Base-by-base conservation (phyloP, 2,888 invertebrate genomes). In the Drosophila fungiperda region DNA sequence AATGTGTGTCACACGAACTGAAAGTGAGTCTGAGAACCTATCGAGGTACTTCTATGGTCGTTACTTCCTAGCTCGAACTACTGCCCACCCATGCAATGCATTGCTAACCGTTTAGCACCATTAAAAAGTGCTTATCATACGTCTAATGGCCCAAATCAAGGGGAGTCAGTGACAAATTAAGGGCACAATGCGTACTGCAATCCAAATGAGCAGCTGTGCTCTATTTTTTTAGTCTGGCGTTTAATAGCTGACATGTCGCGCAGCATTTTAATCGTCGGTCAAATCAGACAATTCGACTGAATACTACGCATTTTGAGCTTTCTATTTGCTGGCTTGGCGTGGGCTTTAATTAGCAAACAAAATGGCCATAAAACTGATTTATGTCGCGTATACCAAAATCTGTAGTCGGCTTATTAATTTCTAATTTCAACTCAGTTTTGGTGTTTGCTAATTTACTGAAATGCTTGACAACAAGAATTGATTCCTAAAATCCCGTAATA, bases 1-100 rank as follows among this genome's bases (percentile, higher is more conserved):
- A 36, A 77, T 75, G 81, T 89, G 70, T 84, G 83, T 87, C 83
- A 89, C 78, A 80, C 72, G 73, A 70, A 74, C 77, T 78, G 90
- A 85, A 85, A 85, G 90, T 85, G 85, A 85, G 88, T 89, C 80
- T 89, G 79, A 83, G 81, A 80, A 72, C 65, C 55, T 29, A 60
- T 36, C 32, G 29, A 63, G 23, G 61, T 42, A 36, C 12, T 45
- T 38, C 32, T n/a, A 54, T 48, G 48, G 5, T 26, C n/a, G 20
- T 40, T 35, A 58, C 55, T 84, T 68, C 65, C 74, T 67, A 77
- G 48, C 52, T 32, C 2, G 8, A 26, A 26, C 48, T 38, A 26
- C 20, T 64, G 68, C 54, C 68, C 60, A 68, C 65, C 60, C 64
- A 73, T 45, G 42, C 29, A 57, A 53, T 58, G 45, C 68, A 52